Evolutionary conservation across 2,888 invertebrate species (phyloP).

Genomic region (Cryptus viduatorius): DNA sequence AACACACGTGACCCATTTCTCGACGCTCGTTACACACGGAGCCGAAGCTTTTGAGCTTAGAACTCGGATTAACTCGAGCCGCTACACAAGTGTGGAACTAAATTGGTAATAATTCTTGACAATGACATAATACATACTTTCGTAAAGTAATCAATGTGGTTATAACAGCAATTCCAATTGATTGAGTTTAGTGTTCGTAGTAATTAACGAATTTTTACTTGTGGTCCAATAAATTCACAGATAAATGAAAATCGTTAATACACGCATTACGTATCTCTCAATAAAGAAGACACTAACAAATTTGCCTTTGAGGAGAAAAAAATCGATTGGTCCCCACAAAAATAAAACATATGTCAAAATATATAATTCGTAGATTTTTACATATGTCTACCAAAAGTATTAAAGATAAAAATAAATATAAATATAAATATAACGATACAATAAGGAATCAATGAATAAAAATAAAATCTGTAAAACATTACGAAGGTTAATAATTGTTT

Average conservation of each 20-base stretch:
- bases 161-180: neutral
- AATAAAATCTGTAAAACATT: neutral
- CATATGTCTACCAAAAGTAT: neutral
- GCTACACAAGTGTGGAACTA: neutral
- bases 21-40: conserved; percentile 11
- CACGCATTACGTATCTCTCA: too few relatives aligned
- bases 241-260: too few relatives aligned
- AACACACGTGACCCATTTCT: conserved; percentile 36
- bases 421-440: neutral
- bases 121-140: neutral
- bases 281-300: too few relatives aligned
- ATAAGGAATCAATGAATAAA: neutral
- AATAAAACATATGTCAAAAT: too few relatives aligned
- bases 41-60: conserved; percentile 11
- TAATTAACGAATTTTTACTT: too few relatives aligned
- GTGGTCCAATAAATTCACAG: too few relatives aligned
- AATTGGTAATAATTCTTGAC: conserved; percentile 8
- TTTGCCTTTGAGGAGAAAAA: too few relatives aligned
- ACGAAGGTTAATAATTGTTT: neutral
- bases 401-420: neutral
- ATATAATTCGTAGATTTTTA: too few relatives aligned
- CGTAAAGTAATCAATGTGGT: neutral
- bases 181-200: too few relatives aligned
- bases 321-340: too few relatives aligned
- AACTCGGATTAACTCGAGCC: conserved; percentile 22